phyloP scores from a whole-genome alignment of 2,113 vertebrate species.

The Hippoglossus stenolepis region DNA sequence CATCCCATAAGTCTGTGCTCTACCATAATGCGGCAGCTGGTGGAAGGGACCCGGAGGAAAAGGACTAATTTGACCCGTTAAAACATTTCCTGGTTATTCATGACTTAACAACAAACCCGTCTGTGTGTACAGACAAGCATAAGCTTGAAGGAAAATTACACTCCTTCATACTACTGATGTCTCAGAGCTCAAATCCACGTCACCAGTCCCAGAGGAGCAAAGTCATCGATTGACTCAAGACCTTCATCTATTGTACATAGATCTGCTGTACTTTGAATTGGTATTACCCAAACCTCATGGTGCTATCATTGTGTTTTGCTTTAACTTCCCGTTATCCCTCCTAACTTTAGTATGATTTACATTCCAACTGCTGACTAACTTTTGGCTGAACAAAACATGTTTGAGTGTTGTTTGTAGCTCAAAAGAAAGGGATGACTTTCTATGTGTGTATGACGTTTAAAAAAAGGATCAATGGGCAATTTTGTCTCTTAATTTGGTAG shows the following conservation, averaged over 20 bases:
- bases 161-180: slow-evolving; percentile 66
- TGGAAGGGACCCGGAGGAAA: slow-evolving; percentile 53
- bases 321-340: slow-evolving; percentile 34
- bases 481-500: slow-evolving; percentile 31
- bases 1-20: slow-evolving; percentile 56
- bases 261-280: slow-evolving; percentile 65
- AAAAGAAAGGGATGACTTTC: slow-evolving; percentile 50
- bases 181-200: slow-evolving; percentile 80
- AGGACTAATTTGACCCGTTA: slow-evolving; percentile 53
- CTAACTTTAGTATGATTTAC: slow-evolving; percentile 49
- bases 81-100: slow-evolving; percentile 35
- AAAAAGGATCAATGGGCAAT: slow-evolving; percentile 32
- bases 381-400: slow-evolving; percentile 53
- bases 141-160: slow-evolving; percentile 27
- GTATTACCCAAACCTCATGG: slow-evolving; percentile 69
- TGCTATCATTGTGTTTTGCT: slow-evolving; percentile 70
- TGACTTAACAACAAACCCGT: slow-evolving; percentile 23
- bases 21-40: slow-evolving; percentile 37
- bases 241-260: slow-evolving; percentile 65
- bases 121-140: slow-evolving; percentile 44
- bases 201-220: slow-evolving; percentile 74
- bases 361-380: slow-evolving; percentile 52
- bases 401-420: slow-evolving; percentile 69
- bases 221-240: slow-evolving; percentile 53
- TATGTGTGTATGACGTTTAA: slow-evolving; percentile 39